Evolutionary conservation across 2,888 invertebrate genomes (phyloP), one percentile per base, ranked within the genome.

Genomic region (Amphipyra tragopoginis): DNA sequence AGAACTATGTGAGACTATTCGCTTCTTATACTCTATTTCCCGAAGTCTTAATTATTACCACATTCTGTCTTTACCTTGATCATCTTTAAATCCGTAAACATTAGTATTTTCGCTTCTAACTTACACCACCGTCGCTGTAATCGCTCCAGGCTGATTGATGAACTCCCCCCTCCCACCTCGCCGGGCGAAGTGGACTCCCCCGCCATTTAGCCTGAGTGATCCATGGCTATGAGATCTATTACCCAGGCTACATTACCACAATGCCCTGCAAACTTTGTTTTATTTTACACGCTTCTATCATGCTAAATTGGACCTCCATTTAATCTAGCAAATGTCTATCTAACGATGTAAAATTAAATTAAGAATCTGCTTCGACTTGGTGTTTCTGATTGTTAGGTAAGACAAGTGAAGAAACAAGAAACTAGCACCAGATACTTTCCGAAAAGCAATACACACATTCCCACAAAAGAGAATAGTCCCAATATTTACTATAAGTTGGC

Each of bases 61-160:
- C 29, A 7, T 7, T 5, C 4, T 5, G 5, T 29, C 29, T 29
- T 29, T 5, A 7, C 29, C 29, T 29, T 7, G 29, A 29, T 29
- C 29, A 29, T 7, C 0, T 29, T 4, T 4, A 7, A 29, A 29
- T 29, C 29, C 5, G 6, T 29, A 21, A 21, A 21, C 7, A 2
- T 29, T 29, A 5, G 11, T 11, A 13, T 36, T 3, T 0, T 10
- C 65, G 53, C 75, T 62, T 50, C 0, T 67, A 45, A 52, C 74
- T 89, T 80, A 72, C 13, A 48, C 87, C 89, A 81, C 40, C 50
- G 64, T 40, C 79, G 26, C 80, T 85, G 91, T 93, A 93, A 94
- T 94, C 94, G 92, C 93, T 92, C 85, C 80, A 64, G 88, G 93
- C 94, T 94, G 94, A 94, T 94, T 94, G 94, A 94, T 95, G 94